Evolutionary conservation across 2,113 vertebrate genomes (phyloP).

Genomic region (Campylorhamphus procurvoides): DNA sequence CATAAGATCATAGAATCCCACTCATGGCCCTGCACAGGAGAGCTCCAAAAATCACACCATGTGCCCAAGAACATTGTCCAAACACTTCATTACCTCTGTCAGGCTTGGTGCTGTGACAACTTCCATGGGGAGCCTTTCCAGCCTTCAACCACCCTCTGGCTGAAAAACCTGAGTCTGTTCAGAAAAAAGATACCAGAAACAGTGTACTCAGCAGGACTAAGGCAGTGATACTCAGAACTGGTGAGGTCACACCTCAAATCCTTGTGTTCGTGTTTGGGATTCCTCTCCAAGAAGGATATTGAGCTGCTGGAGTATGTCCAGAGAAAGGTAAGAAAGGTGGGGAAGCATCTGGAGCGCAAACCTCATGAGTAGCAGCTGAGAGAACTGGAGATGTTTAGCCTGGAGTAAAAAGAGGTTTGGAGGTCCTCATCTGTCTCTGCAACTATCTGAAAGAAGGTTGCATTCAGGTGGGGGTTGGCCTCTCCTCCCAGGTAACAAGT

Average conservation of each 20-base stretch:
- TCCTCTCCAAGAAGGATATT: neutral
- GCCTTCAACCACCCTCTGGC: neutral
- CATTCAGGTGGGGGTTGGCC: neutral
- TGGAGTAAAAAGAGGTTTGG: neutral
- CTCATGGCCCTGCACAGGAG: neutral
- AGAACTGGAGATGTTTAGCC: neutral
- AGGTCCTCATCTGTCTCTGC: neutral
- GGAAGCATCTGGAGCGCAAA: neutral
- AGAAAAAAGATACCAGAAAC: neutral
- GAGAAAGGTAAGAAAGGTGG: neutral
- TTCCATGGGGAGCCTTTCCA: too few species aligned
- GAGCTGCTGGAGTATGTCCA: neutral
- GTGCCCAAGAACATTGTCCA: rapidly evolving
- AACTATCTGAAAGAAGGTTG: too few species aligned
- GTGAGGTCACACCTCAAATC: neutral
- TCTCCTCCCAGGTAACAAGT: neutral
- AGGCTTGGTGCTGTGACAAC: neutral
- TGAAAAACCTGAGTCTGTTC: neutral
- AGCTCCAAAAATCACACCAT: neutral
- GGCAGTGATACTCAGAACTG: neutral
- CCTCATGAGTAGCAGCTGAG: neutral
- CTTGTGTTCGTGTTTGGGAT: neutral
- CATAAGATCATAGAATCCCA: rapidly evolving
- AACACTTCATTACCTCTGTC: rapidly evolving
- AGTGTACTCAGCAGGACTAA: neutral